phyloP scores from a whole-genome alignment of 2,113 vertebrate genomes.

The Neotragus moschatus region DNA sequence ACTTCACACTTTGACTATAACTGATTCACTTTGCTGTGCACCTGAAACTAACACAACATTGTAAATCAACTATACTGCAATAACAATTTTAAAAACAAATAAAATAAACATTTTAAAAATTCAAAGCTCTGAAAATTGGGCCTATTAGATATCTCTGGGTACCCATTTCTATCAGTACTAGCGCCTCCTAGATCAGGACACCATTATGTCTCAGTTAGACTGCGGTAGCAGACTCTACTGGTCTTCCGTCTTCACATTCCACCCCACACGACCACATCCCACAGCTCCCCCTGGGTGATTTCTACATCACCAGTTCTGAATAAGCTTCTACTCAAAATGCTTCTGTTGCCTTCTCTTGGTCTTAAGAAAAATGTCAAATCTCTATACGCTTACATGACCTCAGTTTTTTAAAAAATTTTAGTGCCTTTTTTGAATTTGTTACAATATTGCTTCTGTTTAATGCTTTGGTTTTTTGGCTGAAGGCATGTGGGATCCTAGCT shows the following conservation, averaged over 20 bases:
- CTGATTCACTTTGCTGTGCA: neutral
- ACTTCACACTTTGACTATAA: neutral
- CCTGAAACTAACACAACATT: neutral
- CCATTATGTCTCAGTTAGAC: neutral
- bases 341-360: neutral
- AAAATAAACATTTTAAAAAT: neutral
- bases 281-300: neutral
- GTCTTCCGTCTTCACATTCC: neutral
- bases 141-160: neutral
- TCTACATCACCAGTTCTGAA: neutral
- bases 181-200: neutral
- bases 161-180: neutral
- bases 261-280: neutral
- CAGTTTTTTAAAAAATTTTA: neutral
- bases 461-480: neutral
- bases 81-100: neutral
- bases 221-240: neutral
- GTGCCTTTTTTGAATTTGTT: neutral
- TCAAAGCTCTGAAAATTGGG: neutral
- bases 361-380: neutral
- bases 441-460: neutral
- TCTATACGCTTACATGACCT: neutral
- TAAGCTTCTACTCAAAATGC: neutral
- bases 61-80: neutral
- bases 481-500: neutral